Conservation (phyloP, 1,140 invertebrate genomes). For the Diachasmimorpha longicaudata region DNA sequence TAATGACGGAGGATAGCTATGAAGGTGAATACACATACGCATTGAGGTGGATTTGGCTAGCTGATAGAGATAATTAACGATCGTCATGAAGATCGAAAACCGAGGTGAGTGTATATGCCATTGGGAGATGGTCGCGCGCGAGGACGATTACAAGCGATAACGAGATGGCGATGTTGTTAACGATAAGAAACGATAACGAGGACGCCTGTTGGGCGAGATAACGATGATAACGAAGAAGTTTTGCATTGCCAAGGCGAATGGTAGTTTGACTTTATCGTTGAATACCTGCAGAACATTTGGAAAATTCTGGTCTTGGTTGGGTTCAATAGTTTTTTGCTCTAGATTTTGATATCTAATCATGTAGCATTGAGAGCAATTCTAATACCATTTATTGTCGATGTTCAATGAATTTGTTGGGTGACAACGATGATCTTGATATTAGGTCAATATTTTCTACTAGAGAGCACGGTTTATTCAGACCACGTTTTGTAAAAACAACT, state of each 20-base stretch:
- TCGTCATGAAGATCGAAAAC: constrained; percentile 54
- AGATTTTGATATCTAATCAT: not conserved
- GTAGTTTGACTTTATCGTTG: not conserved
- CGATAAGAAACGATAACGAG: constrained; percentile 60
- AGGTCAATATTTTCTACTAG: no score
- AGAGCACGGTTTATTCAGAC: no score
- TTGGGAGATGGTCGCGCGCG: constrained; percentile 32
- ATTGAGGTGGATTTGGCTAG: constrained; percentile 40
- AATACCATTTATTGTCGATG: not conserved
- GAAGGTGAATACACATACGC: not conserved
- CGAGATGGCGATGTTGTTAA: constrained; percentile 56
- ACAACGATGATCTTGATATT: no score
- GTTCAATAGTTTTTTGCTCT: not conserved
- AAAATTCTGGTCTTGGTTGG: not conserved
- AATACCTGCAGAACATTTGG: not conserved
- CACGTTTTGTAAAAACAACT: no score
- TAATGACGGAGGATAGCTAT: constrained; percentile 48
- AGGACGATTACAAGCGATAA: constrained; percentile 54
- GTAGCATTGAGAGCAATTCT: not conserved
- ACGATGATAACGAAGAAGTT: constrained; percentile 50
- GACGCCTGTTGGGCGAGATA: constrained; percentile 54
- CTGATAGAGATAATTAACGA: constrained; percentile 61
- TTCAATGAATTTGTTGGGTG: not conserved
- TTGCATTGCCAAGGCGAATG: constrained; percentile 24
- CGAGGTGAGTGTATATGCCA: constrained; percentile 37